phyloP scores from a whole-genome alignment of 2,113 vertebrate genomes.

The Mus spicilegus region DNA sequence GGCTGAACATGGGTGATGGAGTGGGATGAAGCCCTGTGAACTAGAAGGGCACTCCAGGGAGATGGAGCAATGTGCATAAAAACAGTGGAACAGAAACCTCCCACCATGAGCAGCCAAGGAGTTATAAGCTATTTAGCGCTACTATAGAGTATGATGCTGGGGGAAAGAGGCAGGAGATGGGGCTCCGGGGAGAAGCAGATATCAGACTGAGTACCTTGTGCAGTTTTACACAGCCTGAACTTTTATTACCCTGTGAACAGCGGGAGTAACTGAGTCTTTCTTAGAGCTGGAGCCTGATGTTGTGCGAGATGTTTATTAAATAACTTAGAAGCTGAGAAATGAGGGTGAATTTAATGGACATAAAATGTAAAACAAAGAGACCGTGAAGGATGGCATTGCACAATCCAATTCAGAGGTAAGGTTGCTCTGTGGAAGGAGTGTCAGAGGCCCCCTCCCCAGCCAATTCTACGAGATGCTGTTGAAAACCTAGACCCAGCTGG shows the following conservation, averaged over 20 bases:
- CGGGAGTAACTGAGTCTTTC: neutral
- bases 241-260: neutral
- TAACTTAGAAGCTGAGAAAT: neutral
- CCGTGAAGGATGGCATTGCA: neutral
- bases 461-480: fast-evolving
- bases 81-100: neutral
- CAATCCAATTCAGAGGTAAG: neutral
- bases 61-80: neutral
- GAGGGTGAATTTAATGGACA: neutral
- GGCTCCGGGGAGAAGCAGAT: neutral
- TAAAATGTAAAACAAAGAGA: neutral
- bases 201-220: neutral
- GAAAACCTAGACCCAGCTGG: neutral
- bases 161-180: neutral
- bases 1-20: neutral
- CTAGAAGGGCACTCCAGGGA: neutral
- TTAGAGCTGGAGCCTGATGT: neutral
- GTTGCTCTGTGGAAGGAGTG: neutral
- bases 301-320: slow-evolving; percentile 29
- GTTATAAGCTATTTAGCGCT: neutral
- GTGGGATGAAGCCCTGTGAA: neutral
- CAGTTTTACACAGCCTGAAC: too few species aligned
- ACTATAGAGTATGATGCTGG: neutral
- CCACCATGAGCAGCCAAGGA: neutral
- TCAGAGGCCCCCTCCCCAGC: neutral